Evolutionary conservation across 2,113 vertebrate species (phyloP), one percentile per base, ranked within the genome.

Genomic region (Dinomys branickii): DNA sequence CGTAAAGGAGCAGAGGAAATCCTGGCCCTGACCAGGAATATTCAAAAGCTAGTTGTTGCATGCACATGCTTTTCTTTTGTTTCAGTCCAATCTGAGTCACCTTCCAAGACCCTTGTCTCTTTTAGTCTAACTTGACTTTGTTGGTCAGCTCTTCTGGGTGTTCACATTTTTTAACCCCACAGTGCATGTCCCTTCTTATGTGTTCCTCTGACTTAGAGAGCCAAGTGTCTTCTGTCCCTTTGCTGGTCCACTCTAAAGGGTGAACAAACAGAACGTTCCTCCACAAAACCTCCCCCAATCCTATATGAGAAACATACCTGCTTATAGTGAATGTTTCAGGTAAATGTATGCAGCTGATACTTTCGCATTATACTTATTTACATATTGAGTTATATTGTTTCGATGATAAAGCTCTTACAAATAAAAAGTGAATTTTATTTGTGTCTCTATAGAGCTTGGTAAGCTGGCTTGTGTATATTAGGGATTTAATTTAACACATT

Each of bases 401-500:
- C 16, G 78, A 73, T 56, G 58, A 86, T 26, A 58, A 61, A 35
- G 80, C 83, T 54, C 50, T 80, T 67, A 4, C n/a, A n/a, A n/a
- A n/a, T n/a, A n/a, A n/a, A n/a, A n/a, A n/a, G n/a, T n/a, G n/a
- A 28, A 85, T 52, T 94, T 92, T 52, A 90, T 38, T 67, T 67
- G 8, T 86, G 8, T 26, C 80, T 35, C 73, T 73, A 80, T 12
- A 92, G 69, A 80, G 12, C 28, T 84, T 80, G 71, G 8, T 58
- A 63, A 63, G 35, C 90, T 81, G 3, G 8, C 30, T 90, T 92
- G 14, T 54, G 61, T 67, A 67, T 58, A 1, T 94, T 92, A 84
- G 41, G 24, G 52, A 81, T 30, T 87, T 73, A 77, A 22, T 50
- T 84, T 73, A 78, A 19, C 35, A 85, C 88, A 24, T 50, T 9